Base-by-base conservation (phyloP, 2,113 vertebrate genomes). In the Agapornis roseicollis region DNA sequence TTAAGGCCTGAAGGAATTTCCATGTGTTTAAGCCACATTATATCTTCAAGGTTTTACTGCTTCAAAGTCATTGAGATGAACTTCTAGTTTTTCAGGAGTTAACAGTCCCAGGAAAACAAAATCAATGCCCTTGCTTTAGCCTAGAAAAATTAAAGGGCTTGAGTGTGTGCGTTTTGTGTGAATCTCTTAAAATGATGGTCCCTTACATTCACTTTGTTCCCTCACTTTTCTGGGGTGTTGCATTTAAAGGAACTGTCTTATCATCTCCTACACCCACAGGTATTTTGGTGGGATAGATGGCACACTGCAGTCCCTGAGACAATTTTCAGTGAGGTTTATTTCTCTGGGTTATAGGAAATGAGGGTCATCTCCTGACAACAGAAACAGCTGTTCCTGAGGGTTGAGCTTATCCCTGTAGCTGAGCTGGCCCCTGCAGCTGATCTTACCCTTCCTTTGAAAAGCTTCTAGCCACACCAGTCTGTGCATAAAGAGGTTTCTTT, bases 1-100 rank as follows among this genome's bases (percentile, higher is more conserved):
- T 97, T 98, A 97, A 96, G 96, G 96, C 97, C 97, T 97, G 96
- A 80, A 97, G 97, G 97, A 97, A 96, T 97, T 97, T 97, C 69
- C 95, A 94, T 97, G 97, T 97, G 94, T 97, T 97, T 97, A 97
- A 97, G 82, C 87, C 93, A 96, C 80, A 96, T 97, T 97, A 96
- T 97, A 77, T 97, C 97, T 96, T 97, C 96, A 97, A 97, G 97
- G 92, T 96, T 97, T 96, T 94, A 93, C 77, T 64, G 92, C 94
- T 98, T 97, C 96, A 97, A 97, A 97, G 97, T 93, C 87, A 94
- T 56, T 46, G 91, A 93, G 88, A 96, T 95, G 96, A 94, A 96
- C 92, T 94, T 80, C 60, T 87, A 95, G 87, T 88, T 95, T 93
- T 92, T 92, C 94, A 95, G 86, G 95, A 94, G 96, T 92, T 96